Conservation (phyloP, 2,113 vertebrate genomes). For the Pithys albifrons region DNA sequence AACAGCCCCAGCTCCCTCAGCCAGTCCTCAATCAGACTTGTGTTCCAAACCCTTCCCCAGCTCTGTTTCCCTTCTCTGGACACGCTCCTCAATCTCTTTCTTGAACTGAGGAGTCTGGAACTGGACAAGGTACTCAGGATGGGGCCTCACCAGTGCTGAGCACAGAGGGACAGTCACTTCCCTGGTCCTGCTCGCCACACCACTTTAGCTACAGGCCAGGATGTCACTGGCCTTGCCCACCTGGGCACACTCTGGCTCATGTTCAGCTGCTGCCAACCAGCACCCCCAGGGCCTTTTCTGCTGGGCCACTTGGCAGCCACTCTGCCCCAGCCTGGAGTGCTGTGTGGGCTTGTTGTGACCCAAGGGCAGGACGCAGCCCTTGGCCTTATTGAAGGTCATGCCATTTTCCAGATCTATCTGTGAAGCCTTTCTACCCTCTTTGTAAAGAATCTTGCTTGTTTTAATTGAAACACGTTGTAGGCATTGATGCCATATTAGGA, state of each 20-base stretch:
- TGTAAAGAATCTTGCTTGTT: not conserved
- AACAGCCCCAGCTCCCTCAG: not conserved
- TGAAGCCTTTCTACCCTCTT: not conserved
- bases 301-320: no score
- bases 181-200: not conserved
- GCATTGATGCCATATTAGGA: not conserved
- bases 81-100: accelerated
- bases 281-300: not conserved
- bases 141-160: accelerated
- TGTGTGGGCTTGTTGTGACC: not conserved
- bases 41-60: not conserved
- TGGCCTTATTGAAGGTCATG: not conserved
- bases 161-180: accelerated
- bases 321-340: not conserved
- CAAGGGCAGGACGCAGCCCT: not conserved
- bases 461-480: not conserved
- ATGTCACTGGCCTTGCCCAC: not conserved
- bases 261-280: accelerated
- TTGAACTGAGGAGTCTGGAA: not conserved
- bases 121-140: not conserved
- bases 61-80: not conserved
- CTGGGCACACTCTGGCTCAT: not conserved
- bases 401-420: not conserved
- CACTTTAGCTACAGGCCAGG: accelerated
- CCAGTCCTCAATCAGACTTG: not conserved